Evolutionary conservation across 2,888 invertebrate species (phyloP).

Genomic region (Cecidostiba fungosa): DNA sequence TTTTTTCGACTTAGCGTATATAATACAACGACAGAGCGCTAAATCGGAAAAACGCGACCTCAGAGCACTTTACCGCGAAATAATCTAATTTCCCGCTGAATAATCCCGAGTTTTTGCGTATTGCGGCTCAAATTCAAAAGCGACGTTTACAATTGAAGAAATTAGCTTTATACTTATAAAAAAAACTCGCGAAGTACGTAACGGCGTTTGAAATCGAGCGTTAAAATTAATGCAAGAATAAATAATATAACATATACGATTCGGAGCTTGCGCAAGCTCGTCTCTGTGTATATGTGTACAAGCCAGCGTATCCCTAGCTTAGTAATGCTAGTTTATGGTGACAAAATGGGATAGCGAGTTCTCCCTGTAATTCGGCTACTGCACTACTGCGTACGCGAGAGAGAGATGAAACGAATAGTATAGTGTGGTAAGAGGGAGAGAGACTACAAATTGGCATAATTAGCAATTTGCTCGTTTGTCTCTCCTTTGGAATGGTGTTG

Average conservation of each 20-base stretch:
- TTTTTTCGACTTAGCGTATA: background rate
- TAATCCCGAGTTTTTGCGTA: background rate
- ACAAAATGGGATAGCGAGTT: slow-evolving; percentile 65
- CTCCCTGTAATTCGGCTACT: slow-evolving; percentile 33
- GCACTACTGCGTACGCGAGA: background rate
- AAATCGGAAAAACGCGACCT: background rate
- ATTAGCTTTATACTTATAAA: too few relatives aligned
- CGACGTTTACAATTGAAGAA: too few relatives aligned
- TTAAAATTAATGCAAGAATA: background rate
- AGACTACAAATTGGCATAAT: slow-evolving; percentile 31
- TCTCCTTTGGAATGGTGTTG: background rate
- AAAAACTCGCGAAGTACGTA: background rate
- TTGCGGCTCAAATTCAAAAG: too few relatives aligned
- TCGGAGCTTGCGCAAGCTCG: background rate
- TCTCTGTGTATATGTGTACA: background rate
- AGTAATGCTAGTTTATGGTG: slow-evolving; percentile 48
- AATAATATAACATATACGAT: background rate
- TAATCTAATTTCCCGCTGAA: background rate
- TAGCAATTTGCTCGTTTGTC: slow-evolving; percentile 25
- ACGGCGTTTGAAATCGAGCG: background rate
- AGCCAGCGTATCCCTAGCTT: slow-evolving; percentile 11
- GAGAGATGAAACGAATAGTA: background rate
- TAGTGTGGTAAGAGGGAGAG: background rate
- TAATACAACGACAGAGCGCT: background rate
- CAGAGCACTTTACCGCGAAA: background rate